These are phyloP conservation scores for Morinoia aosen DNA, from an alignment of 2,888 invertebrate genomes.

Conservation along the genomic window DNA sequence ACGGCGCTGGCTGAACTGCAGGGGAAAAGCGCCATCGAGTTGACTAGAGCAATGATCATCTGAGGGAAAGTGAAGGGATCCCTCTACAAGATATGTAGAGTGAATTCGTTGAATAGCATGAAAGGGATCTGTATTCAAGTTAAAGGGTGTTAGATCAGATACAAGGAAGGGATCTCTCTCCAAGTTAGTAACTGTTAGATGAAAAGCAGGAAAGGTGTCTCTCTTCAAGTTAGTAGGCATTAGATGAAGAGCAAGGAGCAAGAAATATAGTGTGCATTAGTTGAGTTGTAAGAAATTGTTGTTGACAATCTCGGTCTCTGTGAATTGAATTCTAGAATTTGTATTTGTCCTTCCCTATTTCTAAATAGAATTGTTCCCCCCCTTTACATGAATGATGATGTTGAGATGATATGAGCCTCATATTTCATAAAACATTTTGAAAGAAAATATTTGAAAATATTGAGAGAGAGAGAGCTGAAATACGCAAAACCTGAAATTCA, in stretches of 20 bases:
- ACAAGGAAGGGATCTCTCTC: too few relatives aligned
- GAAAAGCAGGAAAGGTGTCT: too few relatives aligned
- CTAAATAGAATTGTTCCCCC: neutral
- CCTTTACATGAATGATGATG: neutral
- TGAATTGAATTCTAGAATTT: neutral
- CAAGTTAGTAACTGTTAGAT: too few relatives aligned
- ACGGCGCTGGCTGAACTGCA: neutral
- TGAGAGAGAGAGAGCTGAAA: neutral
- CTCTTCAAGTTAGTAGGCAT: too few relatives aligned
- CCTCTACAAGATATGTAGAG: neutral
- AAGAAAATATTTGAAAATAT: too few relatives aligned
- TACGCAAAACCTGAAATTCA: neutral
- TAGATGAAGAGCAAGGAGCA: too few relatives aligned
- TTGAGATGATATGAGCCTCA: neutral
- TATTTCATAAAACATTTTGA: neutral
- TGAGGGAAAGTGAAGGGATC: neutral
- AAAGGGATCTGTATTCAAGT: too few relatives aligned
- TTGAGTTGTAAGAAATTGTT: neutral
- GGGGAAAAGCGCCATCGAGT: neutral
- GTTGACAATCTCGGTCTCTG: neutral
- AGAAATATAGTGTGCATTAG: neutral
- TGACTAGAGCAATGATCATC: neutral
- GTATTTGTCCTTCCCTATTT: neutral
- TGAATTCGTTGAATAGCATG: too few relatives aligned
- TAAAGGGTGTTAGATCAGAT: too few relatives aligned